Evolutionary conservation across 2,888 invertebrate genomes (phyloP), one percentile per base, ranked within the genome.

Genomic region (Harpalus rubripes): DNA sequence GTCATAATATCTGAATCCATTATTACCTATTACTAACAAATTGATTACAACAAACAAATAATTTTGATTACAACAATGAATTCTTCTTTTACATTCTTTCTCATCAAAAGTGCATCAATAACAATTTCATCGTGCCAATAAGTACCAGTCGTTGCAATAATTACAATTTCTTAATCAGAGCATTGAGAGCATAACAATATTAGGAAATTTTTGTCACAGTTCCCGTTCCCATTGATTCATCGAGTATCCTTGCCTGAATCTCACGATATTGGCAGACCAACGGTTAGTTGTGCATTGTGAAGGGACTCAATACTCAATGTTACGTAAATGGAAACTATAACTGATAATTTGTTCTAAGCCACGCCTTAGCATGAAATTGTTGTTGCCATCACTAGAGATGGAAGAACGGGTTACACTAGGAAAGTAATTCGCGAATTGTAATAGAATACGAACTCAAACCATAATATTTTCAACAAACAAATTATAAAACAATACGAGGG

Each of bases 201-300:
- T 80, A 80, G 61, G 83, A 59, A 83, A 83, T 61, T 83, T 83
- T 83, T 83, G 83, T 83, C 83, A 83, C 32, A 83, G 61, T 83
- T 83, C 83, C 44, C 83, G 76, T 83, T 83, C 52, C 6, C 56
- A 56, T n/a, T 81, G 32, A 32, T 32, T 32, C 32, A 32, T 81
- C 41, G 68, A 52, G 68, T 72, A 82, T 82, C 82, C 82, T 68
- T 72, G 52, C n/a, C 39, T 16, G 26, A 65, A 81, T 81, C 81
- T 81, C 81, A 81, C 81, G 81, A 81, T 16, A 22, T n/a, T 8
- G 26, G 59, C 12, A 41, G 32, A 32, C 32, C 32, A 32, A 32
- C 32, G 32, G 32, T 32, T 32, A 52, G 12, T 12, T 52, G 44
- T 6, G 44, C 63, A 80, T 63, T 39, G 82, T 56, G 56, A 68